Evolutionary conservation across 53 echinoderm and acorn worm genomes (phyloP).

Genomic region (Actinopyga echinites): DNA sequence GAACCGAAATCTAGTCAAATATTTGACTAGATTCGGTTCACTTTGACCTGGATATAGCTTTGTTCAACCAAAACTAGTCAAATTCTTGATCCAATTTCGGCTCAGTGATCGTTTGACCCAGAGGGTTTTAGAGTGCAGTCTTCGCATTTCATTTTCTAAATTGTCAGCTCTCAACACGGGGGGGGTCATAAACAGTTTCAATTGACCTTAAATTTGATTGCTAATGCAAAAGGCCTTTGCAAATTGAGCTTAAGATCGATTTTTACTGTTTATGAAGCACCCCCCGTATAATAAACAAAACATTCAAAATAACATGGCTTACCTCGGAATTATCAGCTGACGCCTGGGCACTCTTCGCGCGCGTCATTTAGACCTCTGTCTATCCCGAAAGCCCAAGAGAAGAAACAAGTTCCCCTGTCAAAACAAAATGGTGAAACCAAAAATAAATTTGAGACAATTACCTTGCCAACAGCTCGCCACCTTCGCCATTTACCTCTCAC

Average conservation of each 20-base stretch:
- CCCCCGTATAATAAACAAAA: not conserved
- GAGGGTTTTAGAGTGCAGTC: not conserved
- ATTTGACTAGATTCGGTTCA: too few species aligned
- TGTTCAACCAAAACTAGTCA: too few species aligned
- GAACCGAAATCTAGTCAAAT: too few species aligned
- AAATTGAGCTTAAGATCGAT: too few species aligned
- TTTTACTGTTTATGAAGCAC: too few species aligned
- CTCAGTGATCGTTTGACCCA: not conserved
- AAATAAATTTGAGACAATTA: not conserved
- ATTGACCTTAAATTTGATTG: too few species aligned
- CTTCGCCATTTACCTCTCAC: constrained; percentile 29
- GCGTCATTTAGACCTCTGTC: constrained; percentile 26
- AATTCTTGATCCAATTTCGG: not conserved
- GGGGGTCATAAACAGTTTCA: too few species aligned
- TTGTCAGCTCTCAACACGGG: too few species aligned
- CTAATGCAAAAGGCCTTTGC: too few species aligned
- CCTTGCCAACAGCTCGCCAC: constrained; percentile 27
- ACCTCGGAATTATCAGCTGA: constrained; percentile 34
- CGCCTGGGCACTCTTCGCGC: constrained; percentile 21
- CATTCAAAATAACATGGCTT: not conserved
- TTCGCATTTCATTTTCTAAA: too few species aligned
- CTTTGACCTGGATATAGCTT: too few species aligned
- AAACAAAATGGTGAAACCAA: constrained; percentile 13
- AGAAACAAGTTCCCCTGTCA: constrained; percentile 35
- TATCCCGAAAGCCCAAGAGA: constrained; percentile 4